A percentile compares a stretch with the other conserved stretches of the same genome.
Evolutionary conservation across 2,888 invertebrate species (phyloP).

Genomic region (Anthophora plumipes): DNA sequence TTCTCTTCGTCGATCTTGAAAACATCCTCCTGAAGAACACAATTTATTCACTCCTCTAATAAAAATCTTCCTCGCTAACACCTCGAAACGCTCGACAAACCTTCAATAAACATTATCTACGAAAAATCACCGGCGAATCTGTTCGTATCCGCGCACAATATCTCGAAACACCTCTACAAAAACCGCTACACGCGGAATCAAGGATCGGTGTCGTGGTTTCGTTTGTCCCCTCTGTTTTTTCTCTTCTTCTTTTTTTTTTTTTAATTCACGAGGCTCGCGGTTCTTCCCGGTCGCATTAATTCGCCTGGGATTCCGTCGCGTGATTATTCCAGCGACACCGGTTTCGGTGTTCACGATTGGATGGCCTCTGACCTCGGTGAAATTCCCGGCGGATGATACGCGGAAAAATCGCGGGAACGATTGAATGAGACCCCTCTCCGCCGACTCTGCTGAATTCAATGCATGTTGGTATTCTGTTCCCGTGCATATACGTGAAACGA

Average conservation of each 20-base stretch:
- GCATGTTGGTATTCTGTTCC: conserved; percentile 45
- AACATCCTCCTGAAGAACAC: too few relatives aligned
- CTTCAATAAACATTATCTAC: too few relatives aligned
- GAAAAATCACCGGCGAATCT: too few relatives aligned
- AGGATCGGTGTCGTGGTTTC: conserved; percentile 3
- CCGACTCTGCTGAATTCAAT: conserved; percentile 34
- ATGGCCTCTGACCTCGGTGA: conserved; percentile 57
- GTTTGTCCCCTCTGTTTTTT: background rate
- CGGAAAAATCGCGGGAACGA: conserved; percentile 56
- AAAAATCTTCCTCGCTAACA: too few relatives aligned
- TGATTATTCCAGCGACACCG: conserved; percentile 55
- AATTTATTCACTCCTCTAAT: too few relatives aligned
- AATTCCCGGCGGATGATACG: conserved; percentile 48
- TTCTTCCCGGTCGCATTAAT: conserved; percentile 45
- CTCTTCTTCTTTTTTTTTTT: too few relatives aligned
- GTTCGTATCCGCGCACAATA: background rate
- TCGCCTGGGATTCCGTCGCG: conserved; percentile 52
- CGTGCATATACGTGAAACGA: conserved; percentile 41
- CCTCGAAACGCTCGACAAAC: too few relatives aligned
- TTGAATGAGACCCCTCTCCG: conserved; percentile 35
- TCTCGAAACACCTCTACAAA: too few relatives aligned
- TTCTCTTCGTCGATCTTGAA: too few relatives aligned
- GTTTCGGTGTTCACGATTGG: conserved; percentile 60
- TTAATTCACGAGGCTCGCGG: background rate
- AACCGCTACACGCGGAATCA: background rate